Evolutionary conservation across 2,888 invertebrate species (phyloP), one percentile per base, ranked within the genome.

Genomic region (Adelphocoris suturalis): DNA sequence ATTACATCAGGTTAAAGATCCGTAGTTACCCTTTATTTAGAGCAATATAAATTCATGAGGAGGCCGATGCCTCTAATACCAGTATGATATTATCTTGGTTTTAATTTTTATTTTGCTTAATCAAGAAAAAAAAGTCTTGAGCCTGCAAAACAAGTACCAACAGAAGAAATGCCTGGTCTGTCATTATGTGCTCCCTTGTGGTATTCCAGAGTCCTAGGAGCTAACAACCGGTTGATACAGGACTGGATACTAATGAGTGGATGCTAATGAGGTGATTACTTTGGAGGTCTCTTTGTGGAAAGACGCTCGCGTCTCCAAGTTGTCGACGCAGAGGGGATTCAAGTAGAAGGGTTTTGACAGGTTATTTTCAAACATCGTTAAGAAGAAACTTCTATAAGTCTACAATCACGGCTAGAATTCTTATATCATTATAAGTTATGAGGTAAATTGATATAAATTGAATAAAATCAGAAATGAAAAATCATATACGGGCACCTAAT

Each of bases 221-320:
- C 23, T 61, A 61, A 61, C 28, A 85, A 85, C 61, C 85, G 85
- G 85, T 85, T 61, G 47, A 80, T 80, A 19, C 46, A 46, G 78
- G 78, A 16, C 47, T 37, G 14, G 76, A 76, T 76, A 76, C 76
- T 76, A 23, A 37, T 37, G 37, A 82, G 57, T 85, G 57, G 23
- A 85, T 85, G 85, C 85, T 85, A 85, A 85, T 57, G 61, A 85
- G 85, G 85, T 27, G 46, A 85, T 85, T 85, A 85, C 52, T 82
- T 82, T 82, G 47, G 78, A 78, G 78, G 78, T 78, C 46, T 78
- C 68, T 23, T 68, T 68, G 27, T 68, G 68, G 68, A 27, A 68
- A 68, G 19, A 23, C 68, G 68, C 23, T 23, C 68, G 12, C 68
- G 23, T 68, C 52, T 52, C 12, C 37, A 7, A 37, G 37, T 37